These are phyloP conservation scores for Unio delphinus DNA, from an alignment of 2,888 invertebrate genomes.

Conservation along the genomic window DNA sequence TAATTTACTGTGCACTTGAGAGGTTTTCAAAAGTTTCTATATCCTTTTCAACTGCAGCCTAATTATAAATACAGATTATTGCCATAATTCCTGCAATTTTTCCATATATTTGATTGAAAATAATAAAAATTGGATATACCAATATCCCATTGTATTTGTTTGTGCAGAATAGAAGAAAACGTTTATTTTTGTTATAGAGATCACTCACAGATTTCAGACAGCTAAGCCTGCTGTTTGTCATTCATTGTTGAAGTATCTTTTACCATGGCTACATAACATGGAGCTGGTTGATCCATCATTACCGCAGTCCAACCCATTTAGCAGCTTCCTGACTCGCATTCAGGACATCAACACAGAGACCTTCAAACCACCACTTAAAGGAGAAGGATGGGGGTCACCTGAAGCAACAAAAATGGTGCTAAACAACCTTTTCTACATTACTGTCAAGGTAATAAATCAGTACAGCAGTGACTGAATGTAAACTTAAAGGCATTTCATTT, in stretches of 20 bases:
- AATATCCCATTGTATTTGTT: too few species aligned
- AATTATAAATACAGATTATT: too few species aligned
- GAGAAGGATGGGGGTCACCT: slow-evolving; percentile 97
- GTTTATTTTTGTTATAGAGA: slow-evolving; percentile 79
- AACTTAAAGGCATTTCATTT: neutral
- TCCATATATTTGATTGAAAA: too few species aligned
- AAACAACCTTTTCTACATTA: slow-evolving; percentile 98
- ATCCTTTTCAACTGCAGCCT: too few species aligned
- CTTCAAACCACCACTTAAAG: slow-evolving; percentile 77
- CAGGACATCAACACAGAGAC: slow-evolving; percentile 76
- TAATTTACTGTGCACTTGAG: too few species aligned
- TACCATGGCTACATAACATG: slow-evolving; percentile 99
- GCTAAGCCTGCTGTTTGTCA: slow-evolving; percentile 94
- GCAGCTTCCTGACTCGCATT: slow-evolving; percentile 63
- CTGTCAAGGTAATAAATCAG: slow-evolving; percentile 76
- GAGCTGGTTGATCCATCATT: slow-evolving; percentile 97
- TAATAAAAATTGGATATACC: too few species aligned
- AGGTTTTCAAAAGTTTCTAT: too few species aligned
- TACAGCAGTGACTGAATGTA: neutral
- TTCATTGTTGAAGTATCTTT: slow-evolving; percentile 89
- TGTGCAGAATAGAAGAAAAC: neutral
- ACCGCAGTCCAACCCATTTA: slow-evolving; percentile 75
- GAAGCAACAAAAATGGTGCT: slow-evolving; percentile 99
- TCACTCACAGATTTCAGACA: slow-evolving; percentile 96
- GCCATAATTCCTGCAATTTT: too few species aligned